Conservation (phyloP, 2,888 invertebrate genomes). For the Pollenia angustigena region DNA sequence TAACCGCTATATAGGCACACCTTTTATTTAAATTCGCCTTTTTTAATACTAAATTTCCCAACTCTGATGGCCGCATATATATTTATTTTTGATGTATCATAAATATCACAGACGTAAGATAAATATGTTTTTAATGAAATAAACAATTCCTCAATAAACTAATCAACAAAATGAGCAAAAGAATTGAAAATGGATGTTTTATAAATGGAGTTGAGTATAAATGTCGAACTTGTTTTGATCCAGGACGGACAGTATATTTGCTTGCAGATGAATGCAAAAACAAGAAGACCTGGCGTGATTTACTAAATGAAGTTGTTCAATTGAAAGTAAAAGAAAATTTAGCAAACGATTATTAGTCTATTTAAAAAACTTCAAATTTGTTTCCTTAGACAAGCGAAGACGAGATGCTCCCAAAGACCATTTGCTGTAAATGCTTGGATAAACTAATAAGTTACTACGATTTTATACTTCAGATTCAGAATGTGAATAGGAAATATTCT, state of each 20-base stretch:
- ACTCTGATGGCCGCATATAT: no score
- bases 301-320: conserved; percentile 33
- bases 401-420: conserved; percentile 75
- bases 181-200: background rate
- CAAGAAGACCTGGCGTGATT: conserved; percentile 39
- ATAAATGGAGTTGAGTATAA: conserved; percentile 26
- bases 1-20: no score
- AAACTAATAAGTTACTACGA: conserved; percentile 76
- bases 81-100: no score
- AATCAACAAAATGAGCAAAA: conserved; percentile 3
- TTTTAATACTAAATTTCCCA: no score
- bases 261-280: conserved; percentile 7
- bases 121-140: no score
- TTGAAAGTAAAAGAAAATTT: conserved; percentile 31
- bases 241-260: conserved; percentile 10
- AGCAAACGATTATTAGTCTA: background rate
- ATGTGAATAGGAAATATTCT: conserved; percentile 72
- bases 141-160: no score
- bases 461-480: conserved; percentile 77
- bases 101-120: no score
- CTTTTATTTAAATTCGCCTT: no score
- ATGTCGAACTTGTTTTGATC: conserved; percentile 64
- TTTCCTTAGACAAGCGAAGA: conserved; percentile 4
- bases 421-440: conserved; percentile 76
- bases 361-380: background rate